Evolutionary conservation across 2,797 vertebrate species (phyloP).

Genomic region (Pangasius macronema): DNA sequence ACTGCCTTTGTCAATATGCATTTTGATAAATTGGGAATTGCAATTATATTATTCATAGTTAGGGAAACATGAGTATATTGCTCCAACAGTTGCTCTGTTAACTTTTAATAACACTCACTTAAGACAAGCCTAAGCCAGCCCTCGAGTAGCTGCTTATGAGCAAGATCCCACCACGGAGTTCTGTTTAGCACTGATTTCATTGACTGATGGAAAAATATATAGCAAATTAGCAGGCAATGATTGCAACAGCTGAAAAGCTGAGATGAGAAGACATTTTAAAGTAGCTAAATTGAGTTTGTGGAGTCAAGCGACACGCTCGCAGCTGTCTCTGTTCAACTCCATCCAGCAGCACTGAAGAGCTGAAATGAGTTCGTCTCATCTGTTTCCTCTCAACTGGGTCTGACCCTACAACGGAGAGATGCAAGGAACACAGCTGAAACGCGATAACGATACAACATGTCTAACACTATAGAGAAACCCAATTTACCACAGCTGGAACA

Average conservation of each 20-base stretch:
- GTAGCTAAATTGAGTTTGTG: slow-evolving; percentile 5
- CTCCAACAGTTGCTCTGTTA: not conserved
- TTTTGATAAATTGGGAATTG: slow-evolving; percentile 2
- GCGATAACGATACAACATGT: slow-evolving; percentile 18
- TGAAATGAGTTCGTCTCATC: slow-evolving; percentile 46
- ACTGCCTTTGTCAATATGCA: not conserved
- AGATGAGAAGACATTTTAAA: slow-evolving; percentile 16
- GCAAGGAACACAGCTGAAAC: slow-evolving; percentile 22
- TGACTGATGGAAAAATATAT: not conserved
- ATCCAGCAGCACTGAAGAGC: slow-evolving; percentile 6
- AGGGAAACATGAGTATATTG: not conserved
- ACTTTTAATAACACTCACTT: not conserved
- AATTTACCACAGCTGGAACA: slow-evolving; percentile 21
- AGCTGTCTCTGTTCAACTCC: slow-evolving; percentile 26
- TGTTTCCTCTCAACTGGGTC: slow-evolving; percentile 19
- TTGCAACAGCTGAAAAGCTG: not conserved
- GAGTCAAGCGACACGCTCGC: not conserved
- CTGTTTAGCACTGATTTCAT: not conserved
- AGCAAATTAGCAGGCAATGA: not conserved
- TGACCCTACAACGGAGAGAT: slow-evolving; percentile 36
- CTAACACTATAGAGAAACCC: slow-evolving; percentile 5
- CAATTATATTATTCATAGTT: not conserved
- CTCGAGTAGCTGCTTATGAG: not conserved
- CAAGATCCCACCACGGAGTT: not conserved
- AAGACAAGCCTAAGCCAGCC: not conserved